Evolutionary conservation across 2,797 vertebrate genomes (phyloP).

Genomic region (Alosa sapidissima): DNA sequence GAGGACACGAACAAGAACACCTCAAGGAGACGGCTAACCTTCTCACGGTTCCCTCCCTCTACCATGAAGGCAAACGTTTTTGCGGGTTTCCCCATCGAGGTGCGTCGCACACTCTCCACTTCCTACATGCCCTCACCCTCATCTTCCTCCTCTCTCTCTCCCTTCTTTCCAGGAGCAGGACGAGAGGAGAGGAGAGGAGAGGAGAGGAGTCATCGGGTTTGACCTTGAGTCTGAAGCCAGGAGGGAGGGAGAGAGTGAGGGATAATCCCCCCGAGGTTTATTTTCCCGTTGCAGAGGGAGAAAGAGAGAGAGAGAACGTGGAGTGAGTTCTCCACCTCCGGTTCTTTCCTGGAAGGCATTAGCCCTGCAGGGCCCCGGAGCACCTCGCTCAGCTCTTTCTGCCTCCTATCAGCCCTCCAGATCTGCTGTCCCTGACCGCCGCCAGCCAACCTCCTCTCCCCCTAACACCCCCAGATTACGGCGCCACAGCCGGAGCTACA

Average conservation of each 20-base stretch:
- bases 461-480: neutral
- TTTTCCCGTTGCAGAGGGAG: neutral
- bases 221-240: neutral
- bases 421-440: neutral
- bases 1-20: neutral
- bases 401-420: neutral
- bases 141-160: neutral
- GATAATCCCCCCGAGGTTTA: neutral
- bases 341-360: slow-evolving; percentile 5
- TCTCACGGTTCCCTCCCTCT: neutral
- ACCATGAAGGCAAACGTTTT: neutral
- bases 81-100: neutral
- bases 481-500: neutral
- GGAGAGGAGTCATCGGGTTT: neutral
- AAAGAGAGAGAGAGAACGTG: neutral
- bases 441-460: neutral
- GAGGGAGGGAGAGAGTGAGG: neutral
- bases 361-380: neutral
- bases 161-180: neutral
- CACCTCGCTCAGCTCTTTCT: neutral
- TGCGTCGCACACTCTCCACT: neutral
- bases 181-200: neutral
- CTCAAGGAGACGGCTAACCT: neutral
- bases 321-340: neutral
- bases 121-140: neutral